Percentiles rank a stretch among this genome's conserved stretches.
Evolutionary conservation across 2,797 vertebrate genomes (phyloP).

Genomic region (Erethizon dorsatum): DNA sequence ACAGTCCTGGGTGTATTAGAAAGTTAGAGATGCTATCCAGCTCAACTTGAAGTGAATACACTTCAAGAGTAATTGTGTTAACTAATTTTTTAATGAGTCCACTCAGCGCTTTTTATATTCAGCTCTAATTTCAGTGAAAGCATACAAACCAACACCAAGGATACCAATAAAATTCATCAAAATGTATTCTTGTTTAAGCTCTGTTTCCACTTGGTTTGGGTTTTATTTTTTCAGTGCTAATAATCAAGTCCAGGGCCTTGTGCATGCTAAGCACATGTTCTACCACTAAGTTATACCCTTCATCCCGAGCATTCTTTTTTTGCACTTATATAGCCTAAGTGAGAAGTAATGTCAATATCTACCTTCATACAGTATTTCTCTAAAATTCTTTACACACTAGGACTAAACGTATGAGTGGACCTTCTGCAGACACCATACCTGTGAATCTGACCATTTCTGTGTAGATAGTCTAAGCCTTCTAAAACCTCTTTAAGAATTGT

Average conservation of each 20-base stretch:
- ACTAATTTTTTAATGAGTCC: conserved; percentile 43
- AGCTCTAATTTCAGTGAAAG: conserved; percentile 44
- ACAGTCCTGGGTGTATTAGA: not conserved
- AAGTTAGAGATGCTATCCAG: not conserved
- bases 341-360: not conserved
- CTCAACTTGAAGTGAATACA: not conserved
- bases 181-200: not conserved
- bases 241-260: not conserved
- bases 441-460: conserved; percentile 99
- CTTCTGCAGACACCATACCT: conserved; percentile 90
- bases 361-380: not conserved
- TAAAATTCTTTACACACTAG: conserved; percentile 9
- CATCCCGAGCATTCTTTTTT: not conserved
- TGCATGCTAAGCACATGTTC: not conserved
- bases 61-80: not conserved
- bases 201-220: not conserved
- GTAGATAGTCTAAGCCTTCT: conserved; percentile 98
- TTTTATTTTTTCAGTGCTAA: not conserved
- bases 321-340: not conserved
- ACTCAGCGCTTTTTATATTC: not conserved
- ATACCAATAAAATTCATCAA: not conserved
- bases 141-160: not conserved
- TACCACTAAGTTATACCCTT: not conserved
- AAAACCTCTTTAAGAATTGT: conserved; percentile 99
- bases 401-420: not conserved